phyloP scores from a whole-genome alignment of 2,797 vertebrate genomes.

The Clarias laeviceps region DNA sequence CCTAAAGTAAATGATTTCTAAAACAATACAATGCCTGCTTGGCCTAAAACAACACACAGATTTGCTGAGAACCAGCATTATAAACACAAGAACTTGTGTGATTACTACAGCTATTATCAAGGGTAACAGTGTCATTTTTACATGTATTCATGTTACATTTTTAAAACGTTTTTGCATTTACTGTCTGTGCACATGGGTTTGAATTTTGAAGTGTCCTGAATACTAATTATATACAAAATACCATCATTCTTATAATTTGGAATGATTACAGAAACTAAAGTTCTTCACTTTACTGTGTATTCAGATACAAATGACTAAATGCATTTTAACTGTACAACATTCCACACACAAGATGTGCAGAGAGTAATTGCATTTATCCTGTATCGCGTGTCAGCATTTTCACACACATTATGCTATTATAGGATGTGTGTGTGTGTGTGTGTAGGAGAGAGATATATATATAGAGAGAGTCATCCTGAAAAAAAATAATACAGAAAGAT shows the following conservation, averaged over 20 bases:
- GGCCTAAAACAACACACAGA: neutral
- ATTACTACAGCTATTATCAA: neutral
- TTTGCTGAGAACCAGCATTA: neutral
- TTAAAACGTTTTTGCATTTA: neutral
- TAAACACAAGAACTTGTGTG: neutral
- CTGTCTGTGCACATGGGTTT: neutral
- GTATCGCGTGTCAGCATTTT: neutral
- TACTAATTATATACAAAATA: neutral
- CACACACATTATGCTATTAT: neutral
- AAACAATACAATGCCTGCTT: neutral
- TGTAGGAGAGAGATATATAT: too few relatives aligned
- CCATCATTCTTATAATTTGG: neutral
- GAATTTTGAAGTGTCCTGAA: neutral
- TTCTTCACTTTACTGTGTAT: neutral
- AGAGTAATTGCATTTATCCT: neutral
- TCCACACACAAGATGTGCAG: neutral
- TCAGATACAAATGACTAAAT: neutral
- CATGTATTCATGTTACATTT: neutral
- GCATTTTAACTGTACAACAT: neutral
- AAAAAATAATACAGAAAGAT: neutral
- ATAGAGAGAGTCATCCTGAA: too few relatives aligned
- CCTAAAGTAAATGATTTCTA: neutral
- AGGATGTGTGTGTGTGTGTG: neutral
- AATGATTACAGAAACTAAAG: neutral
- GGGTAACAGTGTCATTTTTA: neutral